Evolutionary conservation across 2,888 invertebrate genomes (phyloP), one percentile per base, ranked within the genome.

Genomic region (Lydus trimaculatus): DNA sequence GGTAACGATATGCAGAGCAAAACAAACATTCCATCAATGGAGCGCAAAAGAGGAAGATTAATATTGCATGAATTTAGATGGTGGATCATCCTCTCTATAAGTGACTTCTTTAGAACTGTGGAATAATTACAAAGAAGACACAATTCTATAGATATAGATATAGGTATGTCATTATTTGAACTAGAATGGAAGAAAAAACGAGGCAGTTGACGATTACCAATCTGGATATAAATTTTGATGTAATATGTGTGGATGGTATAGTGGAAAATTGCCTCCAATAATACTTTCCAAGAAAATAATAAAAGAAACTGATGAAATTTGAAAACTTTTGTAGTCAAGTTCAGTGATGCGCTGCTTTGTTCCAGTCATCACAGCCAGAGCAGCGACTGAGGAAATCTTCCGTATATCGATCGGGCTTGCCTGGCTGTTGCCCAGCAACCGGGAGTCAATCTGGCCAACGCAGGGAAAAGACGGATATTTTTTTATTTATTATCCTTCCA

Each of bases 401-500:
- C 84, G 86, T 84, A 85, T 87, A 87, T 87, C 87, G 87, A 87
- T 87, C 87, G 82, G 81, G 73, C 73, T 78, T 77, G 80, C 81
- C 86, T 85, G 85, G 84, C 86, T 85, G 87, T 87, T 87, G 87
- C 87, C 86, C 85, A 83, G 87, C 86, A 86, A 87, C 87, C 85
- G 85, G 85, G 86, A 87, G 87, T 87, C 87, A 87, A 87, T 87
- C 87, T 87, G 87, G 87, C 87, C 87, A 81, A 81, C 83, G 82
- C 82, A 81, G 82, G 83, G 81, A 82, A 84, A 84, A 85, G 83
- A 83, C 83, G 82, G 83, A 84, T 82, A 82, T 83, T 84, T 84
- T 84, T 85, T 84, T 84, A 84, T 85, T 85, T 85, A 84, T 85
- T 84, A 84, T 84, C 83, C 83, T 80, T 82, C 83, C 83, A 84